These are phyloP conservation scores for Cirrhinus molitorella DNA, from an alignment of 2,797 vertebrate species.

Conservation along the genomic window DNA sequence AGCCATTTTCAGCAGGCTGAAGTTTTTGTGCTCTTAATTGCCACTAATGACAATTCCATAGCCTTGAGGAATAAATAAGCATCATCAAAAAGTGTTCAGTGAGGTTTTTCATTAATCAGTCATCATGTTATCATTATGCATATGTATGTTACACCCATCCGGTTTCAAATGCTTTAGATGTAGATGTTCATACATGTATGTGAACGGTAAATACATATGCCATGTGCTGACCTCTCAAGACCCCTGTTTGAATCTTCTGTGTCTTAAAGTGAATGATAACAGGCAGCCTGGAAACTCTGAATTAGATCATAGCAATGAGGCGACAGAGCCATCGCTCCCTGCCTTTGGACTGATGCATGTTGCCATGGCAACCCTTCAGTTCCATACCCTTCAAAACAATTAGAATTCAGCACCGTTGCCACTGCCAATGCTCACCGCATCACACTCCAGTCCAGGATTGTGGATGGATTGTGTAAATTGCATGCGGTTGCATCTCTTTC, in stretches of 20 bases:
- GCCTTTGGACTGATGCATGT: conserved; percentile 68
- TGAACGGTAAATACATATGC: neutral
- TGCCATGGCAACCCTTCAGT: conserved; percentile 80
- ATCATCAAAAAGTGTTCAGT: neutral
- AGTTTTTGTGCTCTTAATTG: conserved; percentile 16
- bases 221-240: neutral
- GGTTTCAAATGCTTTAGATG: conserved; percentile 12
- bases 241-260: conserved; percentile 22
- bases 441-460: conserved; percentile 55
- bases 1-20: conserved; percentile 18
- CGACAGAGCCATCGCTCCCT: conserved; percentile 41
- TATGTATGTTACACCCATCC: neutral
- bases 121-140: neutral
- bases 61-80: conserved; percentile 18
- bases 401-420: conserved; percentile 78
- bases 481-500: conserved; percentile 26
- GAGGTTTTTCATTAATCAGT: neutral
- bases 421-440: conserved; percentile 69
- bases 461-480: conserved; percentile 58
- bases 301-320: conserved; percentile 61
- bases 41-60: conserved; percentile 34
- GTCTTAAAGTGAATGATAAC: conserved; percentile 31
- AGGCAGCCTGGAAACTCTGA: conserved; percentile 46
- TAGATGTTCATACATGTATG: neutral
- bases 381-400: conserved; percentile 81